A percentile compares a stretch with the other conserved stretches of the same genome.
These are phyloP conservation scores for Melikaiella ostensackeni DNA, from an alignment of 2,888 invertebrate species.

Conservation along the genomic window DNA sequence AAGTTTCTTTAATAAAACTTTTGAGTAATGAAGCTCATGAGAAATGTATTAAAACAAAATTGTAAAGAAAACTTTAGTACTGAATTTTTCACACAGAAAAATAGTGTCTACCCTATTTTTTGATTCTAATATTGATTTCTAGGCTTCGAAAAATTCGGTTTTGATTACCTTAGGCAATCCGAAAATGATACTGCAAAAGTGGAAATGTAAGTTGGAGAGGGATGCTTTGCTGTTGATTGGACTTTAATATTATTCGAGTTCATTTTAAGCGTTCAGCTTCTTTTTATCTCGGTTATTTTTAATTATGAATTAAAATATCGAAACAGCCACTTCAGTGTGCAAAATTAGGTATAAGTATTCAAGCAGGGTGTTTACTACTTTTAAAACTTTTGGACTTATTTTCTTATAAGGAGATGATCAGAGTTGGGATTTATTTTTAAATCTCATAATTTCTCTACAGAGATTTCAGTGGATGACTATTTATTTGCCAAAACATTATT, in stretches of 20 bases:
- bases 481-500: too few species aligned
- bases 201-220: neutral
- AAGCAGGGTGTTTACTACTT: constrained; percentile 3
- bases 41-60: neutral
- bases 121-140: constrained; percentile 2
- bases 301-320: neutral
- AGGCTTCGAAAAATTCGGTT: constrained; percentile 14
- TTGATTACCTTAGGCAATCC: neutral
- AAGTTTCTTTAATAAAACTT: neutral
- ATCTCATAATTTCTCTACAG: too few species aligned
- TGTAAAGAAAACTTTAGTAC: neutral
- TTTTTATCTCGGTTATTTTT: neutral
- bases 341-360: neutral
- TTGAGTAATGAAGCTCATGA: neutral
- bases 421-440: too few species aligned
- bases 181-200: neutral
- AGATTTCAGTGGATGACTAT: too few species aligned
- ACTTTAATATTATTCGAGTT: neutral
- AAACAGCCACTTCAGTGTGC: neutral
- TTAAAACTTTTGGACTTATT: neutral
- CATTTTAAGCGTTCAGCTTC: neutral
- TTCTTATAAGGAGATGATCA: too few species aligned
- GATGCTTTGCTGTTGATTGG: neutral
- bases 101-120: neutral
- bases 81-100: neutral